Evolutionary conservation across 2,888 invertebrate species (phyloP).

Genomic region (Cryptocheilus praepositus): DNA sequence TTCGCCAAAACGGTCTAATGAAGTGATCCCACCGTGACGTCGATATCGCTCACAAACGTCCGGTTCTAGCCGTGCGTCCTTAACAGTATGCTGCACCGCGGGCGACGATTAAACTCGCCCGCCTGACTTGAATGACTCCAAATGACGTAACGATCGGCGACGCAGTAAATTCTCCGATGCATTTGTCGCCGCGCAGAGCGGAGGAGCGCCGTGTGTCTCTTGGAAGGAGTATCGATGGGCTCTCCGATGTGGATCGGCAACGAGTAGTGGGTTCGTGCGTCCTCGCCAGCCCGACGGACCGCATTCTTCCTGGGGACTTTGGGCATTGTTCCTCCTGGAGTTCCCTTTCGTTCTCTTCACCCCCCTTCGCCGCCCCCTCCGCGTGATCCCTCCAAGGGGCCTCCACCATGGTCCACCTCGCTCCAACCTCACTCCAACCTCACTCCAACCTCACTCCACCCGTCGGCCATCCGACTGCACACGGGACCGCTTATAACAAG

Average conservation of each 20-base stretch:
- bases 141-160: slow-evolving; percentile 61
- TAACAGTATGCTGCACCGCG: no score
- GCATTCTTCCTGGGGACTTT: slow-evolving; percentile 73
- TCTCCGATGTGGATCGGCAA: no score
- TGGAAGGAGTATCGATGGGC: slow-evolving; percentile 45
- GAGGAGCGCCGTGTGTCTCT: slow-evolving; percentile 27
- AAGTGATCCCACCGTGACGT: not conserved
- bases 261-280: slow-evolving; percentile 44
- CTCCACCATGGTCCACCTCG: slow-evolving; percentile 25
- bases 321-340: slow-evolving; percentile 71
- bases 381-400: slow-evolving; percentile 18
- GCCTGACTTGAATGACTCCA: slow-evolving; percentile 41
- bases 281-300: slow-evolving; percentile 71
- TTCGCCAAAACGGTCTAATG: not conserved
- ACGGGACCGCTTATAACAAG: slow-evolving; percentile 66
- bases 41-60: not conserved
- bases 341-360: slow-evolving; percentile 49
- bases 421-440: slow-evolving; percentile 47
- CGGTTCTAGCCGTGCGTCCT: no score
- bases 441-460: slow-evolving; percentile 47
- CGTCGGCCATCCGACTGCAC: slow-evolving; percentile 41
- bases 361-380: slow-evolving; percentile 20
- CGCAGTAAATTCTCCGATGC: slow-evolving; percentile 66
- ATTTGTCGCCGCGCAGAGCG: slow-evolving; percentile 64
- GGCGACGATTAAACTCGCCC: slow-evolving; percentile 16